Evolutionary conservation across 92 coral and sea anemone genomes (phyloP), one percentile per base, ranked within the genome.

Genomic region (Meandrina meandrites): DNA sequence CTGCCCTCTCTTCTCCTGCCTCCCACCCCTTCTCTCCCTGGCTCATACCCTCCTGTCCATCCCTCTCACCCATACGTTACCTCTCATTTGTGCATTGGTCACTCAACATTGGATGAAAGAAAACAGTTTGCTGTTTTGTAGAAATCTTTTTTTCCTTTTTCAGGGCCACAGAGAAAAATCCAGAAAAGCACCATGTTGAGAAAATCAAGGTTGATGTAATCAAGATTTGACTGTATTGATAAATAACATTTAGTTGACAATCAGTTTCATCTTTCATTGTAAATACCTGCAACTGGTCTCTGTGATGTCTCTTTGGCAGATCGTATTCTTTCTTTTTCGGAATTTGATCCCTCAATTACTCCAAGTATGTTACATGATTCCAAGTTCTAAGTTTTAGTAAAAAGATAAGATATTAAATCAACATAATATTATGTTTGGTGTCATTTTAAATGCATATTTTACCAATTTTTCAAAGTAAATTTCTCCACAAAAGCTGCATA

Each of bases 271-370:
- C 1, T 64, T 64, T n/a, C 9, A 12, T 48, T 48, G 53, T 58
- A n/a, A 60, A 30, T 77, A 96, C 99, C 99, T 86, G 96, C 75
- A 8, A 95, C 97, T 58, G 90, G 92, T 84, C 94, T 90, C 42
- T 86, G 90, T 16, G 97, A 86, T 40, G 99, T 96, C 78, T 96
- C 98, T 53, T 84, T 86, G 1, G 98, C 99, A 8, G 96, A 96
- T 77, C 99, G 89, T 15, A 81, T 80, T 89, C 98, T 87, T 81
- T 96, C 96, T 32, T 60, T 72, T 50, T 91, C 84, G 40, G 96
- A 90, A 56, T 91, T 90, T 5, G 98, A 95, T 6, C 99, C 99
- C 76, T 96, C 98, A 28, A 96, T 90, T 12, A 90, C 95, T 68
- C 99, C 99, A 57, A 96, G 48, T 57, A 96, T 79, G 68, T 84